These are phyloP conservation scores for Nemurella pictetii DNA, from an alignment of 2,888 invertebrate genomes.

Conservation along the genomic window DNA sequence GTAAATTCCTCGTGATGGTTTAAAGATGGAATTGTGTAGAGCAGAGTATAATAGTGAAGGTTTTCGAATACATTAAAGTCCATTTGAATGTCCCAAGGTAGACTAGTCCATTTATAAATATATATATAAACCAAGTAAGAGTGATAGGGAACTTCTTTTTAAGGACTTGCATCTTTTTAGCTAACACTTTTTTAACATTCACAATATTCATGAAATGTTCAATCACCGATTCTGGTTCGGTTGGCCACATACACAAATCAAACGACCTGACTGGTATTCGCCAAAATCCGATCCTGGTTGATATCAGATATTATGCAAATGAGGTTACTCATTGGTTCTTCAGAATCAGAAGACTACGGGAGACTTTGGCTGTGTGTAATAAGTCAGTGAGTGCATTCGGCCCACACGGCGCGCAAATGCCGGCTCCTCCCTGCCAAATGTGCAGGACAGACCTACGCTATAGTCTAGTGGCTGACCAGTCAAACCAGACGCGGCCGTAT, in stretches of 20 bases:
- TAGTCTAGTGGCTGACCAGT: background rate
- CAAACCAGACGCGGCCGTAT: background rate
- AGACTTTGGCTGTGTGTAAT: background rate
- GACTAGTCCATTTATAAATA: constrained; percentile 1
- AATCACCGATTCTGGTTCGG: background rate
- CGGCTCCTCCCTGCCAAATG: background rate
- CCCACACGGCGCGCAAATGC: background rate
- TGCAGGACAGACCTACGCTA: background rate
- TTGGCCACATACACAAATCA: background rate
- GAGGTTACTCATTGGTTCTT: background rate
- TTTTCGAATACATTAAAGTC: background rate
- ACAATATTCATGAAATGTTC: background rate
- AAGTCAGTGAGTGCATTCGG: background rate
- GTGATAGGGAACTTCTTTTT: background rate
- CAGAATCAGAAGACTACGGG: background rate
- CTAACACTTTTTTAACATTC: background rate
- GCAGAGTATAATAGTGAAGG: background rate
- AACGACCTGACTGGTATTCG: background rate
- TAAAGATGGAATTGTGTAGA: background rate
- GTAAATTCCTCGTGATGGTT: background rate
- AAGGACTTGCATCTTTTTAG: background rate
- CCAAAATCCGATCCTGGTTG: background rate
- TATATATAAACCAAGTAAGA: background rate
- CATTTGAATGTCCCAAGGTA: constrained; percentile 8
- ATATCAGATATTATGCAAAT: background rate